Percentiles rank a stretch among this genome's conserved stretches.
These are phyloP conservation scores for Dendroctonus valens DNA, from an alignment of 1,140 invertebrate species.

Conservation along the genomic window DNA sequence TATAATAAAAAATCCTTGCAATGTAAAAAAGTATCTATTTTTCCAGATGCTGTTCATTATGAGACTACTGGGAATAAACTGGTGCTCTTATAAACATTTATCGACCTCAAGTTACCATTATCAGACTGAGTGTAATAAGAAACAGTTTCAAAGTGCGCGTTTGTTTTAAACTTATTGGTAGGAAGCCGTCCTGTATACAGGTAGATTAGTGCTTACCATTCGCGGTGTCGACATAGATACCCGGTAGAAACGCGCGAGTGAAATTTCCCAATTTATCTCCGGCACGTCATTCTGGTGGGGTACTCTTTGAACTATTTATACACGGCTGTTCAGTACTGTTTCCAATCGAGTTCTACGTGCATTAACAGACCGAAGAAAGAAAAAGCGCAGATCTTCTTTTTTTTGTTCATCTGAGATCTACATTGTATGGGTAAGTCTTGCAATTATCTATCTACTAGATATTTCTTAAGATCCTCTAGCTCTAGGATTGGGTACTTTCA, in stretches of 20 bases:
- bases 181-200: too few relatives aligned
- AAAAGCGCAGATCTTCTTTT: slow-evolving; percentile 22
- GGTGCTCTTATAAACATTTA: slow-evolving; percentile 41
- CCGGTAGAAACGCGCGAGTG: slow-evolving; percentile 4
- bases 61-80: slow-evolving; percentile 38
- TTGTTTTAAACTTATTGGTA: not conserved
- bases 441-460: too few relatives aligned
- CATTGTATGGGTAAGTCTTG: slow-evolving; percentile 43
- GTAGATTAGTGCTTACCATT: too few relatives aligned
- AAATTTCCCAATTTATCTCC: slow-evolving; percentile 7
- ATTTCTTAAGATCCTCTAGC: too few relatives aligned
- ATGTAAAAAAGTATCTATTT: not conserved
- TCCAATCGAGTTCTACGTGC: slow-evolving; percentile 9
- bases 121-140: slow-evolving; percentile 39
- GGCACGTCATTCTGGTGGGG: slow-evolving; percentile 14
- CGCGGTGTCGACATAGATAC: not conserved
- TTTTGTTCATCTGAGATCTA: slow-evolving; percentile 32
- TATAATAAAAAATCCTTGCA: too few relatives aligned
- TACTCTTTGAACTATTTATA: slow-evolving; percentile 13
- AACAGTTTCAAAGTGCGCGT: not conserved
- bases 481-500: too few relatives aligned
- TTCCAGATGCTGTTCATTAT: slow-evolving; percentile 42
- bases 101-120: slow-evolving; percentile 37
- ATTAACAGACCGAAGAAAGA: not conserved
- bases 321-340: slow-evolving; percentile 10